Conservation (phyloP, 2,797 vertebrate genomes). For the Decapterus maruadsi region DNA sequence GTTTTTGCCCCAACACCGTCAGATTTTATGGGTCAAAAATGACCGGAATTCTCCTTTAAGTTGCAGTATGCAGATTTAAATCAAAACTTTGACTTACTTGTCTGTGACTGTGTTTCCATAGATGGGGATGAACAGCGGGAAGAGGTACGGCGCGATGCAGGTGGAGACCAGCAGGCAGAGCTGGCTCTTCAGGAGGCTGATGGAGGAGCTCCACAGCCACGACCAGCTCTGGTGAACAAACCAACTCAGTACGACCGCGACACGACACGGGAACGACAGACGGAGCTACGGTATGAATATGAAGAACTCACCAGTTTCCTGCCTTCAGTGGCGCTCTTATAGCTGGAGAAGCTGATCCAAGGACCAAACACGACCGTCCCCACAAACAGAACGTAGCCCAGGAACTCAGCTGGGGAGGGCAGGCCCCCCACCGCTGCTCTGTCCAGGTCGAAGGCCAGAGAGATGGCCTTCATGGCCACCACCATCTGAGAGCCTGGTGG, state of each 20-base stretch:
- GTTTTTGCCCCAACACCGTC: too few relatives aligned
- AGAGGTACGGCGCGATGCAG: slow-evolving; percentile 92
- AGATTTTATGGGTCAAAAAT: too few relatives aligned
- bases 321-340: slow-evolving; percentile 86
- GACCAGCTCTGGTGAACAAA: slow-evolving; percentile 82
- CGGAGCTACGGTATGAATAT: background rate
- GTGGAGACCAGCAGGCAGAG: slow-evolving; percentile 91
- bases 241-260: background rate
- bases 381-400: slow-evolving; percentile 93
- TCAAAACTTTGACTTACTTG: slow-evolving; percentile 83
- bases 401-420: slow-evolving; percentile 88
- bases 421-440: slow-evolving; percentile 79
- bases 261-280: fast-evolving
- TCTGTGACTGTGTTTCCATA: slow-evolving; percentile 84
- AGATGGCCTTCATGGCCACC: slow-evolving; percentile 95
- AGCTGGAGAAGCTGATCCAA: slow-evolving; percentile 92
- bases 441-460: slow-evolving; percentile 93
- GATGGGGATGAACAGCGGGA: slow-evolving; percentile 91
- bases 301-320: slow-evolving; percentile 83
- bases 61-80: background rate
- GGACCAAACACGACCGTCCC: slow-evolving; percentile 93
- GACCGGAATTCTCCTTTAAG: background rate
- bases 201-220: slow-evolving; percentile 86
- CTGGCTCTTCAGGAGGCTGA: slow-evolving; percentile 88
- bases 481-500: slow-evolving; percentile 96